Evolutionary conservation across 2,888 invertebrate species (phyloP).

Genomic region (Aplocera efformata): DNA sequence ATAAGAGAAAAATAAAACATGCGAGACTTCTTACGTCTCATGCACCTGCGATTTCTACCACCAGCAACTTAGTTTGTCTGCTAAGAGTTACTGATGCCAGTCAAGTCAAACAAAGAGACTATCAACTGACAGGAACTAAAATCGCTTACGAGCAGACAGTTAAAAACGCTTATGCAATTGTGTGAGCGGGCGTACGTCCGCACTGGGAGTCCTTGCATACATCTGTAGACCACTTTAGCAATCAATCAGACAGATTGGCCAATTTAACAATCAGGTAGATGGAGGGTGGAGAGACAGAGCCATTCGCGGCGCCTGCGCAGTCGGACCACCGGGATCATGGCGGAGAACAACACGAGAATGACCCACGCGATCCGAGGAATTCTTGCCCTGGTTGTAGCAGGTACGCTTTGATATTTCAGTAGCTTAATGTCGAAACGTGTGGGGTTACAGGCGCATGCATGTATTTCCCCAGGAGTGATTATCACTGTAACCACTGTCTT

Average conservation of each 20-base stretch:
- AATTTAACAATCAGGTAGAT: conserved; percentile 64
- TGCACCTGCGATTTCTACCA: too few relatives aligned
- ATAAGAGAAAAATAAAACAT: too few relatives aligned
- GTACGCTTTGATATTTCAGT: conserved; percentile 25
- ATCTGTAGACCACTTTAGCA: conserved; percentile 51
- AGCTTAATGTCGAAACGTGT: too few relatives aligned
- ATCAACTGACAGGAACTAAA: too few relatives aligned
- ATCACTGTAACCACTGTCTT: too few relatives aligned
- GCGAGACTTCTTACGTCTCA: too few relatives aligned
- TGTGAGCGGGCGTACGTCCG: conserved; percentile 14
- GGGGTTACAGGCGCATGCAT: too few relatives aligned
- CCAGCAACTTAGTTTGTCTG: too few relatives aligned
- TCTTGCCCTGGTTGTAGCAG: conserved; percentile 31
- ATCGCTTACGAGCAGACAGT: not conserved
- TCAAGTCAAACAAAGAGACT: too few relatives aligned
- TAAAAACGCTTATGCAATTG: not conserved
- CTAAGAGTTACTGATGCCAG: too few relatives aligned
- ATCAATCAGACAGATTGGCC: conserved; percentile 59
- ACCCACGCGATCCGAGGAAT: conserved; percentile 16
- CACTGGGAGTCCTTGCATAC: conserved; percentile 61
- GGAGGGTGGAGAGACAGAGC: conserved; percentile 24
- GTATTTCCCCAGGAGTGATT: too few relatives aligned
- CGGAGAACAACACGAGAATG: conserved; percentile 21
- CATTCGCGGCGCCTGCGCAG: conserved; percentile 20
- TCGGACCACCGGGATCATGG: conserved; percentile 29